Evolutionary conservation across 2,113 vertebrate species (phyloP).

Genomic region (Sturnira hondurensis): DNA sequence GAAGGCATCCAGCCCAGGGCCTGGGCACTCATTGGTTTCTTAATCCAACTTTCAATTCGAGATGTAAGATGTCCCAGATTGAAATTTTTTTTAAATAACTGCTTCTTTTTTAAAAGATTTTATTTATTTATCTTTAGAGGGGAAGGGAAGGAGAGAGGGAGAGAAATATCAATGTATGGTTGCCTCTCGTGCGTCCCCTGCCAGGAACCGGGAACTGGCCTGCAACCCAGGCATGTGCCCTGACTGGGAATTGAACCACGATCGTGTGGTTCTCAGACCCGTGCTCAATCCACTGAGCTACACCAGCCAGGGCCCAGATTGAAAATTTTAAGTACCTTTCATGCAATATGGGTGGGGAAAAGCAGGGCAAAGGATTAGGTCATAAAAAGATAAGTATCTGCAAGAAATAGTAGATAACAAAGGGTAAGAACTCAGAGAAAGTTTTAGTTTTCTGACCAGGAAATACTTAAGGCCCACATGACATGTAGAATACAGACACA

Average conservation of each 20-base stretch:
- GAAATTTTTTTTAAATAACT: no score
- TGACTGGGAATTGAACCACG: no score
- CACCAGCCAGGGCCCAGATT: no score
- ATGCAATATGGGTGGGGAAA: background rate
- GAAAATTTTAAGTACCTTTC: background rate
- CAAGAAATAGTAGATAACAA: background rate
- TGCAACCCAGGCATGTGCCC: no score
- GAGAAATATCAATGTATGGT: no score
- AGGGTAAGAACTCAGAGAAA: background rate
- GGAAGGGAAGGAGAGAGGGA: no score
- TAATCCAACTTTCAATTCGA: background rate
- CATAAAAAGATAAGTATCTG: background rate
- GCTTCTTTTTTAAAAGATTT: no score
- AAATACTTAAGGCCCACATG: background rate
- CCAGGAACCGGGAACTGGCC: no score
- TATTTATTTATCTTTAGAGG: no score
- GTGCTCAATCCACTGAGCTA: no score
- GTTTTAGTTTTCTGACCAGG: background rate
- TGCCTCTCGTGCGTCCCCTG: no score
- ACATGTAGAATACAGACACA: background rate
- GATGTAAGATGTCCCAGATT: background rate
- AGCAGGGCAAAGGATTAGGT: background rate
- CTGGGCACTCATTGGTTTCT: background rate
- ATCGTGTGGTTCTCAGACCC: no score
- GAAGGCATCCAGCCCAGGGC: background rate